Base-by-base conservation (phyloP, 1,140 invertebrate genomes). In the Trichogramma pretiosum region DNA sequence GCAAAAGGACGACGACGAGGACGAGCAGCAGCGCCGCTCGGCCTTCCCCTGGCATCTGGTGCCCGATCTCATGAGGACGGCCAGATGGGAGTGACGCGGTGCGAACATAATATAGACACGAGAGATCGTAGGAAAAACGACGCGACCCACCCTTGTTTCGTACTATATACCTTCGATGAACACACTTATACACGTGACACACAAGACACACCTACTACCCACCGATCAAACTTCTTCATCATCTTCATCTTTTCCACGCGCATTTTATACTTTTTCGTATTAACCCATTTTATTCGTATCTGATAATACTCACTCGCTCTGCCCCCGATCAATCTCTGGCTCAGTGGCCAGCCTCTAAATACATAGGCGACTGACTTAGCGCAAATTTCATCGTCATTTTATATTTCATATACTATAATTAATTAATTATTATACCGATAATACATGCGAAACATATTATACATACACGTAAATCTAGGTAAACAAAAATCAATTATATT, bases 21-120 rank as follows among this genome's bases (percentile, higher is more conserved):
- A 57, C 21, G 41, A 52, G 11, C 51, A 67, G 11, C 21, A 17
- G 53, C 55, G 70, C 73, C 38, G 68, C 47, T 77, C 77, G 28
- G 72, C 72, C 3, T 84, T 86, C 60, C 84, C 84, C 28, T 86
- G 83, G 83, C 70, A 83, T 58, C 80, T 81, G 72, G 81, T 83
- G 5, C 73, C 74, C 59, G 74, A 84, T 62, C 58, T 84, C 48
- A 74, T 79, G 53, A 56, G 74, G 59, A 72, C 73, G 32, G 75
- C 77, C 59, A 62, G 75, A 54, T 82, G 80, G 80, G 77, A 77
- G 56, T 77, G 70, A 51, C 5, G 37, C 24, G 28, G n/a, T n/a
- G n/a, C n/a, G n/a, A n/a, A n/a, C n/a, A n/a, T n/a, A n/a, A n/a
- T n/a, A n/a, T n/a, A n/a, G n/a, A n/a, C n/a, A n/a, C n/a, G n/a